A percentile compares a stretch with the other conserved stretches of the same genome.
phyloP scores from a whole-genome alignment of 2,797 vertebrate species.

The Acanthis flammea region DNA sequence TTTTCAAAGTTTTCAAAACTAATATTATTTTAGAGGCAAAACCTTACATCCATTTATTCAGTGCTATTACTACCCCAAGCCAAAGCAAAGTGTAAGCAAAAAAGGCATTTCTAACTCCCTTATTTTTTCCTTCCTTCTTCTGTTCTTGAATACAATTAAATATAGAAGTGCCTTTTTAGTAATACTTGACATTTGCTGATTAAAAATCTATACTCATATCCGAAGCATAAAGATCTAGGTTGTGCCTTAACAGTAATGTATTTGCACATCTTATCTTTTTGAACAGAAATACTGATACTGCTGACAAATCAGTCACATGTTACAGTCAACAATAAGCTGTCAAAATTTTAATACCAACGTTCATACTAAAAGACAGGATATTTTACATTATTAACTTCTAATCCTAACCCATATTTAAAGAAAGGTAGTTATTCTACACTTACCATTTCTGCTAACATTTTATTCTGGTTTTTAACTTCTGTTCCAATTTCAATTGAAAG shows the following conservation, averaged over 20 bases:
- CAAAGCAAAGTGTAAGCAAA: neutral
- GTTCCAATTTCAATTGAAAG: slow-evolving; percentile 96
- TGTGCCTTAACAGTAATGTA: neutral
- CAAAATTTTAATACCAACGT: neutral
- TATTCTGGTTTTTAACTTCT: slow-evolving; percentile 95
- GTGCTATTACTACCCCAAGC: neutral
- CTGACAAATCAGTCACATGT: neutral
- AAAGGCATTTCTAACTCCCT: neutral
- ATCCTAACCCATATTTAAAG: neutral
- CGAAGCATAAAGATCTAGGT: neutral
- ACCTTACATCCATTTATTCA: neutral
- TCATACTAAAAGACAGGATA: neutral
- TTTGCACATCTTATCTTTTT: neutral
- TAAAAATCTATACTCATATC: neutral
- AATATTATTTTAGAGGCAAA: neutral
- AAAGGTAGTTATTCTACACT: slow-evolving; percentile 58
- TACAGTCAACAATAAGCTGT: neutral
- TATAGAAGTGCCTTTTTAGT: neutral
- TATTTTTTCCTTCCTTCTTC: neutral
- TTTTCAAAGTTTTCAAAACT: neutral
- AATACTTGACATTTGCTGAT: neutral
- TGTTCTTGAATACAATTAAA: neutral
- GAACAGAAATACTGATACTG: neutral
- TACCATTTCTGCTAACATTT: slow-evolving; percentile 91
- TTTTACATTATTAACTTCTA: neutral